Evolutionary conservation across 1,140 invertebrate species (phyloP), one percentile per base, ranked within the genome.

Genomic region (Drosophila persimilis): DNA sequence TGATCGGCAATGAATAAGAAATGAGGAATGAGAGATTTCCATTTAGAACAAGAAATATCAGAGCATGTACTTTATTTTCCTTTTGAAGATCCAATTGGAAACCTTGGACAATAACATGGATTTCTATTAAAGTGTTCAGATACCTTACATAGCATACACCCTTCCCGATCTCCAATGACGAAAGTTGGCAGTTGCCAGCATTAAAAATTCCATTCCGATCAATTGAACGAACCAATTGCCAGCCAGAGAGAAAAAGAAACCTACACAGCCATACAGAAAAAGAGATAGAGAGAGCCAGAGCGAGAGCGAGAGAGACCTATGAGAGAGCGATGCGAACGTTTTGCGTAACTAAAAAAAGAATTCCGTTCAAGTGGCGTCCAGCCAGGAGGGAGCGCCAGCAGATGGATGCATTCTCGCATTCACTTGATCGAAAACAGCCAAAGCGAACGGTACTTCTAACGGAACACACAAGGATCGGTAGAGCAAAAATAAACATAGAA

Each of bases 301-400:
- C 13, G 17, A 41, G 35, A 41, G 43, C 8, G 35, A 29, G 15
- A 22, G 15, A 51, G 43, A 39, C 11, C 35, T 13, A 64, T 41
- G 29, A 75, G 41, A 45, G 72, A 52, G 56, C 43, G 24, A 9
- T 8, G 39, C 51, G 20, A 50, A 20, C 13, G 63, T 61, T 74
- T 74, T 65, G 64, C 60, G 63, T 59, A 74, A 79, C 83, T 88
- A 86, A 86, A 86, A 88, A 83, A 78, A 86, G 83, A 86, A 67
- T 73, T 57, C 53, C 47, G 46, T 56, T 80, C 63, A 73, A 77
- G 80, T 74, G 69, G 35, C 35, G 35, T 39, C 35, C 35, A 39
- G 35, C 35, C 35, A 39, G 44, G 31, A 17, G 15, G 17, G 31
- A 59, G 52, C 41, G 55, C 17, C 17, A 31, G 31, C 31, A 31